phyloP scores from a whole-genome alignment of 2,113 vertebrate genomes.

The Crotalus helleri region DNA sequence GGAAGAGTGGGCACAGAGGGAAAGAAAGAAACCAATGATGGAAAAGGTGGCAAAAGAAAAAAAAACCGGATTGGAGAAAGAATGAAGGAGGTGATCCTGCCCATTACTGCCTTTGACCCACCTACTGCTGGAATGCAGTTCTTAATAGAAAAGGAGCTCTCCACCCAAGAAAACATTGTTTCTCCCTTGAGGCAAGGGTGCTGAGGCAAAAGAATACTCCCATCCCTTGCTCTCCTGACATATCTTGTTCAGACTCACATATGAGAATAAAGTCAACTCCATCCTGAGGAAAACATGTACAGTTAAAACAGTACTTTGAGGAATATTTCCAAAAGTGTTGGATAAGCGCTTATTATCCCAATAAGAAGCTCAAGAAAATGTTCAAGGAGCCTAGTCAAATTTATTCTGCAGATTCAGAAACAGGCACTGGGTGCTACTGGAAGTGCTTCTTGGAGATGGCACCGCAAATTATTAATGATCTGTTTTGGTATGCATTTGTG shows the following conservation, averaged over 20 bases:
- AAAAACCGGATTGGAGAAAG: neutral
- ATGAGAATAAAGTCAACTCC: neutral
- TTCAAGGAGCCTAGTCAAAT: neutral
- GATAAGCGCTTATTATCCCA: neutral
- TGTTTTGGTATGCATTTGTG: neutral
- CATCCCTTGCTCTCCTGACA: neutral
- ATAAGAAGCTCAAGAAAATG: neutral
- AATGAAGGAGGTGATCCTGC: neutral
- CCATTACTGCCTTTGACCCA: neutral
- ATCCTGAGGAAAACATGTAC: neutral
- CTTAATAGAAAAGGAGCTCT: neutral
- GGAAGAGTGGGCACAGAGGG: too few species aligned
- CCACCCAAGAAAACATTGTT: neutral
- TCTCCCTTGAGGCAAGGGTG: neutral
- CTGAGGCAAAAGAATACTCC: neutral
- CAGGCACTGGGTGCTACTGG: neutral
- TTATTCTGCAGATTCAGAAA: neutral
- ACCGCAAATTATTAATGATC: neutral
- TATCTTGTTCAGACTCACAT: neutral
- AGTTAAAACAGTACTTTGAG: neutral
- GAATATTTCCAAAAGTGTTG: neutral
- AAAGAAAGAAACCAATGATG: neutral
- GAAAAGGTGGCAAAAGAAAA: neutral
- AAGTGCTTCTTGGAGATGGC: neutral
- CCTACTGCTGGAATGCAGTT: neutral